Evolutionary conservation across 1,140 invertebrate species (phyloP), one percentile per base, ranked within the genome.

Genomic region (Ruditapes philippinarum): DNA sequence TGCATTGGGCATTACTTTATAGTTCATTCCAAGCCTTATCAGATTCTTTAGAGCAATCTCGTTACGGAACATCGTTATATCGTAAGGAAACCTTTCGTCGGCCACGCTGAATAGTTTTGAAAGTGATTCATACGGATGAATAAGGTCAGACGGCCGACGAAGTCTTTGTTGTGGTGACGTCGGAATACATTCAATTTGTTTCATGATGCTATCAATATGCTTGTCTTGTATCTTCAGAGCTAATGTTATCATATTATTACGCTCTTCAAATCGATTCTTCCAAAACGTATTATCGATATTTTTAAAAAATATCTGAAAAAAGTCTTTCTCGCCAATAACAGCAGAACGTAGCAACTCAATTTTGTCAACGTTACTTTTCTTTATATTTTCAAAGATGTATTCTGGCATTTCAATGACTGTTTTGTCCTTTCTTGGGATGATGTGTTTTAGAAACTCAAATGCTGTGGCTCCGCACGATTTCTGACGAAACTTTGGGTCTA

Each of bases 1-100:
- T 28, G 89, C 38, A 42, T 31, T 73, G 22, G 76, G 57, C 31
- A 93, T 28, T 19, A 54, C 70, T 49, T 92, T 70, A 49, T n/a
- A 81, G 49, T 78, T 73, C 92, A 93, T 93, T 12, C 91, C 91
- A 5, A 92, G 82, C 0, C 74, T 9, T n/a, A 33, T 14, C 14
- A 93, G 65, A 25, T n/a, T 70, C 31, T 70, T 12, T 28, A 91
- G 42, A 31, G 54, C 12, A 11, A 70, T 49, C 5, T 38, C 31
- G 5, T 51, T 28, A 31, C 40, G 36, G 38, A 90, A 90, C 12
- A 49, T 25, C 5, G 11, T 38, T 45, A 33, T 57, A 5, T 40
- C 51, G 7, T n/a, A 1, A 42, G 76, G 62, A 83, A 89, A 89
- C 33, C 62, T 62, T 45, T 76, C 68, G 3, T 89, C 79, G 14